A percentile compares a stretch with the other conserved stretches of the same genome.
Evolutionary conservation across 2,113 vertebrate genomes (phyloP).

Genomic region (Zapornia atra): DNA sequence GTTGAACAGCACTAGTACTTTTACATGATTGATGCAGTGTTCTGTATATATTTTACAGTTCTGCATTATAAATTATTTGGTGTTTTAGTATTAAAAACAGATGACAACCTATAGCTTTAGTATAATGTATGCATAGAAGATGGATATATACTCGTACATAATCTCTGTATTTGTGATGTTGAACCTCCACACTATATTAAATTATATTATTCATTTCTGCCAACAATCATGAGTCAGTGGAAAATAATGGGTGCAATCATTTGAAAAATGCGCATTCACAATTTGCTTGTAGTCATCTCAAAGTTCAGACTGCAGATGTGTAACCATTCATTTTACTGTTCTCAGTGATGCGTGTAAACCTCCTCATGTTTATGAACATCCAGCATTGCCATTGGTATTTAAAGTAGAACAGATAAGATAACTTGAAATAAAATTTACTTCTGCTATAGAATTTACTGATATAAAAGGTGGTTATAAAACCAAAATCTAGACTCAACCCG

Average conservation of each 20-base stretch:
- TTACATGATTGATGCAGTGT: constrained; percentile 56
- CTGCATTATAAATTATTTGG: constrained; percentile 58
- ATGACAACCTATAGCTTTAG: constrained; percentile 36
- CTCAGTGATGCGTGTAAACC: neutral
- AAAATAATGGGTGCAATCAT: neutral
- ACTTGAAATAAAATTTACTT: neutral
- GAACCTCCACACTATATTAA: constrained; percentile 10
- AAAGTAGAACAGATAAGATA: constrained; percentile 20
- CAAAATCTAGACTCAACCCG: neutral
- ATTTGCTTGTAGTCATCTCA: constrained; percentile 36
- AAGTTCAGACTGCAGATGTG: constrained; percentile 26
- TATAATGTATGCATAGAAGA: constrained; percentile 23
- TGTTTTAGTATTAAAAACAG: constrained; percentile 70
- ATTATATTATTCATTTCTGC: constrained; percentile 39
- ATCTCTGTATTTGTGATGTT: neutral
- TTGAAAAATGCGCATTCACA: constrained; percentile 40
- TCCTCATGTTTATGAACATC: constrained; percentile 34
- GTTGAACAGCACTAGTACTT: constrained; percentile 47
- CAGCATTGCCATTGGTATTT: constrained; percentile 3
- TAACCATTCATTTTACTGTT: constrained; percentile 42
- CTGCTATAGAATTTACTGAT: neutral
- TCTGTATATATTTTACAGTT: constrained; percentile 46
- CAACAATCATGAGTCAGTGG: constrained; percentile 23
- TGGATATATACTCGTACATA: neutral
- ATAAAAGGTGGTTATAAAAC: neutral